Evolutionary conservation across 2,113 vertebrate species (phyloP), one percentile per base, ranked within the genome.

Genomic region (Pandion haliaetus): DNA sequence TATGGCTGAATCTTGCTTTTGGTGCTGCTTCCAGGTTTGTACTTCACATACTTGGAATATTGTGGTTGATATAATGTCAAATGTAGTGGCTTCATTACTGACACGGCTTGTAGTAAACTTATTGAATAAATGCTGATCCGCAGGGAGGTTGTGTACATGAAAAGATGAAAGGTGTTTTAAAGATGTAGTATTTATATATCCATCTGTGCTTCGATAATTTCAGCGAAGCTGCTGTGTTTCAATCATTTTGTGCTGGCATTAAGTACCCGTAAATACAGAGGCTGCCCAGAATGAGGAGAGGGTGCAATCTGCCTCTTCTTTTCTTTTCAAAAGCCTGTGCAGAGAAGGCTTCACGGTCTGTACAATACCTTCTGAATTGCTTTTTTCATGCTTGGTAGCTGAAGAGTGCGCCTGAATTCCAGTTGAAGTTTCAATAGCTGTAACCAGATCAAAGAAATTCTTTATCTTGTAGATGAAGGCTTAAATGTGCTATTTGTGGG

Each of bases 401-500:
- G 86, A 69, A 84, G 28, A 69, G 54, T 3, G 3, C 32, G 38
- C 24, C 66, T 61, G 54, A 38, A 58, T 83, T 66, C 66, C 65
- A 28, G 21, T 4, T n/a, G 31, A 50, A 50, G 10, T 12, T 61
- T 57, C 74, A 50, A 10, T 10, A 59, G 62, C 11, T 15, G 34
- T 72, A 32, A 65, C 31, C 42, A 52, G 47, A 96, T 97, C 92
- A 95, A 91, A 91, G 93, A 25, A 25, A 16, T 23, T 26, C 70
- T 79, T 91, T 26, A 17, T 69, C 65, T 66, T 6, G 9, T 17
- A 40, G 31, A 87, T 62, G 44, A 87, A 91, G 61, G 72, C 86
- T 86, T 17, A 21, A 44, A 81, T 74, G 85, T 67, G 38, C 32
- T 11, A 4, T 52, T 45, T 81, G n/a, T 78, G 80, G 40, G 10